phyloP scores from a whole-genome alignment of 2,797 vertebrate species.

The Malurus leucopterus region DNA sequence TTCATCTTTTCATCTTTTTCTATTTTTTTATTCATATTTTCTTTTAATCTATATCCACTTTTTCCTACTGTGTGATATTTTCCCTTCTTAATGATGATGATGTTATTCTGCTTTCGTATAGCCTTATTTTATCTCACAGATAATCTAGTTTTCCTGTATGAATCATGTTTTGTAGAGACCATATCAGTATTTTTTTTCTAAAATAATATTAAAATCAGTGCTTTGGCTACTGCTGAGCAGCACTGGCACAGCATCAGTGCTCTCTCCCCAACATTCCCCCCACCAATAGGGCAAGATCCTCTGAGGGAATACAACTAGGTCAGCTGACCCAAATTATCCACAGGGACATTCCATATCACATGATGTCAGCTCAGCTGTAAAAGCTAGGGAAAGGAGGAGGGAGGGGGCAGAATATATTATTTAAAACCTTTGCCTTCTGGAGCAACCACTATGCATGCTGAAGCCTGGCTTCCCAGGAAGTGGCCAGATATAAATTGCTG shows the following conservation, averaged over 20 bases:
- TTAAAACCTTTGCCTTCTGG: not conserved
- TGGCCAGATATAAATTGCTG: not conserved
- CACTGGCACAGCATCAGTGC: fast-evolving
- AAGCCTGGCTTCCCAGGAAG: not conserved
- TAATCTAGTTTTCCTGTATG: not conserved
- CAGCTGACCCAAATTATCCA: not conserved
- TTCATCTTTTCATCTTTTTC: not conserved
- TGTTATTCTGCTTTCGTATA: not conserved
- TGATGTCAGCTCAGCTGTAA: not conserved
- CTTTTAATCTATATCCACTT: not conserved
- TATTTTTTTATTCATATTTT: not conserved
- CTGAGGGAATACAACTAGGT: not conserved
- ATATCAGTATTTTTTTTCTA: not conserved
- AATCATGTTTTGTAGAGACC: not conserved
- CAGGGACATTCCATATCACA: not conserved
- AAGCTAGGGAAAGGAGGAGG: not conserved
- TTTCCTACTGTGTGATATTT: not conserved
- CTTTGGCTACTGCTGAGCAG: not conserved
- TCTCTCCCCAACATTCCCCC: not conserved
- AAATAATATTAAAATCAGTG: not conserved
- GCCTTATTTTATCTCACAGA: not conserved
- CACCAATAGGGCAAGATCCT: not conserved
- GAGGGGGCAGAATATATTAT: not conserved
- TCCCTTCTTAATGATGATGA: not conserved
- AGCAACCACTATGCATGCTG: fast-evolving